phyloP scores from a whole-genome alignment of 92 coral and sea anemone genomes.

The Parazoanthus darwini region DNA sequence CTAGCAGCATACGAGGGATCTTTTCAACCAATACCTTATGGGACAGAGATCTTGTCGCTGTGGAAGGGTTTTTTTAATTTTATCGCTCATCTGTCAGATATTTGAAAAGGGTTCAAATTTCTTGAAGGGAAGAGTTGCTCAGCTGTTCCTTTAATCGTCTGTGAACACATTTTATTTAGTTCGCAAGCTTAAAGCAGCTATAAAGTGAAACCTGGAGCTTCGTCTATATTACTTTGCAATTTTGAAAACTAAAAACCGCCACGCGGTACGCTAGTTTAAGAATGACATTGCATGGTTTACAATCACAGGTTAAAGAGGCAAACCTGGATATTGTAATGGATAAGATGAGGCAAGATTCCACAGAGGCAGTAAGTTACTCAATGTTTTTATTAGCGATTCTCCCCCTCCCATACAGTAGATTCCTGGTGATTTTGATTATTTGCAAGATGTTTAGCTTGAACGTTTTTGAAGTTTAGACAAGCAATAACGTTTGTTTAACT shows the following conservation, averaged over 20 bases:
- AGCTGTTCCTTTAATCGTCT: not conserved
- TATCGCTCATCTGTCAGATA: not conserved
- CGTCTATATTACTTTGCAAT: not conserved
- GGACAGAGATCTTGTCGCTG: too few relatives aligned
- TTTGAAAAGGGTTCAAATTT: not conserved
- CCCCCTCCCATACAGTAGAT: too few relatives aligned
- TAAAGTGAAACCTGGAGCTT: not conserved
- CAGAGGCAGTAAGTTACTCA: slow-evolving; percentile 57
- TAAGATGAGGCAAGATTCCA: slow-evolving; percentile 96
- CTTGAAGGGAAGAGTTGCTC: not conserved
- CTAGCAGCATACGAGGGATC: too few relatives aligned
- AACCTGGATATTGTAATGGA: slow-evolving; percentile 97
- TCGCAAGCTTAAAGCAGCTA: not conserved
- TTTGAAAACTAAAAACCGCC: too few relatives aligned
- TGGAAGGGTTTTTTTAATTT: too few relatives aligned
- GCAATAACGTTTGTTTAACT: not conserved
- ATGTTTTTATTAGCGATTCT: not conserved
- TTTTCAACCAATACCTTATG: too few relatives aligned
- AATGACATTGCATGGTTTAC: too few relatives aligned
- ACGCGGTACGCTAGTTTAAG: too few relatives aligned
- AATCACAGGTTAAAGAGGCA: slow-evolving; percentile 79
- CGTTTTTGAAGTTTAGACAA: not conserved
- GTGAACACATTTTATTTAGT: not conserved
- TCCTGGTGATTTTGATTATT: not conserved
- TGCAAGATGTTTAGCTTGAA: not conserved